Conservation (phyloP, 2,113 vertebrate genomes). For the Nothobranchius kuhntae region DNA sequence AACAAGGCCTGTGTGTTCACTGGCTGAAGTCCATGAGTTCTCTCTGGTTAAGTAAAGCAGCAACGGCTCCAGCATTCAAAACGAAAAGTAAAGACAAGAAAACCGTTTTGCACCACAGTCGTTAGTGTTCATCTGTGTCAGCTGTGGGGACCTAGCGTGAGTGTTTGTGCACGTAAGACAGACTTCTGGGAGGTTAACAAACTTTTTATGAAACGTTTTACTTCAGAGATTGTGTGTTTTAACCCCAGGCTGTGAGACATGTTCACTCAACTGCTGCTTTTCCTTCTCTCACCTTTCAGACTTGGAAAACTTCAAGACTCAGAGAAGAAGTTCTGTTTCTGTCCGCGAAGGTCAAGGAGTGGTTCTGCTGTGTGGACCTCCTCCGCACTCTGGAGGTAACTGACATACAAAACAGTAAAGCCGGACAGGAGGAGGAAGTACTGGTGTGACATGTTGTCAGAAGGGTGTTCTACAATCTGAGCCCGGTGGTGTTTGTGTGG, state of each 20-base stretch:
- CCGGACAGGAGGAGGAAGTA: too few relatives aligned
- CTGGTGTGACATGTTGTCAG: background rate
- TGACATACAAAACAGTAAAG: background rate
- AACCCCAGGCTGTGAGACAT: background rate
- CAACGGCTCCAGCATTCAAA: too few relatives aligned
- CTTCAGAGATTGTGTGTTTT: background rate
- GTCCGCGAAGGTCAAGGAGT: constrained; percentile 97
- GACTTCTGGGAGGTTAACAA: background rate
- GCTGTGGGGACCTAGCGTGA: background rate
- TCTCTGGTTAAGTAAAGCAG: too few relatives aligned
- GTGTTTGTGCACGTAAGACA: constrained; percentile 21
- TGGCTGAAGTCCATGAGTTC: too few relatives aligned
- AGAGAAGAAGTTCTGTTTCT: constrained; percentile 88
- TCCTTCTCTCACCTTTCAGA: constrained; percentile 78
- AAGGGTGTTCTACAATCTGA: background rate
- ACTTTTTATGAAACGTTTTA: background rate
- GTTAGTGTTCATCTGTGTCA: too few relatives aligned
- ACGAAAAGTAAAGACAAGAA: too few relatives aligned
- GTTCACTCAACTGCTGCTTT: constrained; percentile 28
- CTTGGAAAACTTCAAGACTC: constrained; percentile 93
- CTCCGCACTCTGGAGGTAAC: constrained; percentile 88
- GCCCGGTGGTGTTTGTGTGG: too few relatives aligned
- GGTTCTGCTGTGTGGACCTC: constrained; percentile 93
- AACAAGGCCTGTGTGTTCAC: too few relatives aligned
- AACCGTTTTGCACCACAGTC: too few relatives aligned